Evolutionary conservation across 1,140 invertebrate species (phyloP).

Genomic region (Rhagoletis zephyria): DNA sequence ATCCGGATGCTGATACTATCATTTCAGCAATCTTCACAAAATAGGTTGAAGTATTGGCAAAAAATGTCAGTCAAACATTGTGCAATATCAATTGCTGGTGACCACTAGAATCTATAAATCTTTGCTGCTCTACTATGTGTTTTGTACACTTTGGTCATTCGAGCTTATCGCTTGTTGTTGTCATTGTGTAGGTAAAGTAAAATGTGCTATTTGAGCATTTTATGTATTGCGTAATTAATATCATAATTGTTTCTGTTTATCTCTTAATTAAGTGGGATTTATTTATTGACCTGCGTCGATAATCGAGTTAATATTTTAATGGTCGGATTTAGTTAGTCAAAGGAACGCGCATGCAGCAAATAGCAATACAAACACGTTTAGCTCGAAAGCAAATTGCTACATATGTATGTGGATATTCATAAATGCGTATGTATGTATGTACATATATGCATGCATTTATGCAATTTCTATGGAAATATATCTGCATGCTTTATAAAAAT

Average conservation of each 20-base stretch:
- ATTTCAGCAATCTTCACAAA: too few species aligned
- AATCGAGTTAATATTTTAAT: conserved; percentile 16
- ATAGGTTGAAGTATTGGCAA: too few species aligned
- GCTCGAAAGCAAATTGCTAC: background rate
- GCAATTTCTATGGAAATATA: too few species aligned
- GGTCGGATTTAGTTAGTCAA: background rate
- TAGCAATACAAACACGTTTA: background rate
- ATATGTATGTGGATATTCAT: background rate
- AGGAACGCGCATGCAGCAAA: background rate
- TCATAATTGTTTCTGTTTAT: conserved; percentile 73
- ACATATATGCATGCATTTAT: background rate
- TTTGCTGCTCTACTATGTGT: background rate
- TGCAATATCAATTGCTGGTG: too few species aligned
- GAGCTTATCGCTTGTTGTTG: background rate
- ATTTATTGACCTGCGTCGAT: conserved; percentile 60
- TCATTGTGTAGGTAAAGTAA: background rate
- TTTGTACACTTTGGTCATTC: background rate
- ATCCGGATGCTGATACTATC: too few species aligned
- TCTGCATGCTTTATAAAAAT: too few species aligned
- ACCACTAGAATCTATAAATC: background rate
- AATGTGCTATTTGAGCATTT: background rate
- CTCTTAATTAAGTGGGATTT: conserved; percentile 72
- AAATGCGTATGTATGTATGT: background rate
- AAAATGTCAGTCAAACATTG: too few species aligned
- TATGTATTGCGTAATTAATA: conserved; percentile 67